A percentile compares a stretch with the other conserved stretches of the same genome.
phyloP scores from a whole-genome alignment of 2,797 vertebrate species.

The Galagoides demidoff region DNA sequence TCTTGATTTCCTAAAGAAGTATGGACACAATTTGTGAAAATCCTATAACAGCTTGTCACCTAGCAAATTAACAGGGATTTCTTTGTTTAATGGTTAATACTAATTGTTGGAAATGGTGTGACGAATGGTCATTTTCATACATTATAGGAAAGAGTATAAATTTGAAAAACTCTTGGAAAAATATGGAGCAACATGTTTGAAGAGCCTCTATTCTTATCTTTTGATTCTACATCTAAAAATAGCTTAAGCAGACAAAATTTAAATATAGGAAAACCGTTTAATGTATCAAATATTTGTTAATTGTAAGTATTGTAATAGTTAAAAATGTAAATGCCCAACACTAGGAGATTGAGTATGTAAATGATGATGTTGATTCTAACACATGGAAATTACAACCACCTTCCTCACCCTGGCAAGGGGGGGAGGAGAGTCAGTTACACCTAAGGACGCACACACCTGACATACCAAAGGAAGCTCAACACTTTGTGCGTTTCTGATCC shows the following conservation, averaged over 20 bases:
- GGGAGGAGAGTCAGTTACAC: neutral
- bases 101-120: neutral
- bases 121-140: neutral
- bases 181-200: neutral
- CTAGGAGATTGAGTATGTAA: neutral
- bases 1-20: neutral
- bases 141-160: neutral
- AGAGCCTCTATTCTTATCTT: neutral
- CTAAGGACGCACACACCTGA: neutral
- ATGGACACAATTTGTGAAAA: neutral
- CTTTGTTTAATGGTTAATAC: neutral
- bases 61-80: constrained; percentile 35
- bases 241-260: neutral
- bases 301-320: neutral
- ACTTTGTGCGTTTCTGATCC: neutral
- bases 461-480: neutral
- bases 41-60: neutral
- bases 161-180: constrained; percentile 42
- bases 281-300: neutral
- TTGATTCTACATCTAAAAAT: neutral
- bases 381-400: neutral
- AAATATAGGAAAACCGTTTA: neutral
- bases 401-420: neutral
- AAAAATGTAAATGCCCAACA: neutral
- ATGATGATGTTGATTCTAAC: neutral